Conservation (phyloP, 2,113 vertebrate species). For the Pandion haliaetus region DNA sequence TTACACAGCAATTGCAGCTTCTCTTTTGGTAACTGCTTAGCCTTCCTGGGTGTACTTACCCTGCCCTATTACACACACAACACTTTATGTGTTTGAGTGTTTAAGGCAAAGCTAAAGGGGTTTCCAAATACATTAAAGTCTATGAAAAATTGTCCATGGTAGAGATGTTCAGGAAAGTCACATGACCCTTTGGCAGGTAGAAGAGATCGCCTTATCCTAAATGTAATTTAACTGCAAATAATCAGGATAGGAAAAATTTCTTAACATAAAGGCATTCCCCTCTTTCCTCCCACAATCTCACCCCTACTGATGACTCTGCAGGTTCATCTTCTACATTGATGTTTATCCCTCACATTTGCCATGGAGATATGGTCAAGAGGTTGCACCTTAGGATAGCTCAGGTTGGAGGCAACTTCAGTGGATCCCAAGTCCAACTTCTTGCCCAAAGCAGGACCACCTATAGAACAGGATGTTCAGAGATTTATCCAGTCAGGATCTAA, state of each 20-base stretch:
- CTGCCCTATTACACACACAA: background rate
- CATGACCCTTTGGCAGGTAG: background rate
- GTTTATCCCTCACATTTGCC: background rate
- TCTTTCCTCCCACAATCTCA: background rate
- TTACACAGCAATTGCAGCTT: background rate
- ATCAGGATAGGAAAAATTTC: background rate
- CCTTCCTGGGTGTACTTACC: background rate
- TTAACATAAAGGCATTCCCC: background rate
- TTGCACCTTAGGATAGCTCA: background rate
- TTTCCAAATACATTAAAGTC: background rate
- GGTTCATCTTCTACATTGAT: rapidly evolving
- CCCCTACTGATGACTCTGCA: background rate
- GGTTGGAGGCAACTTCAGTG: background rate
- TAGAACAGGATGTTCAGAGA: background rate
- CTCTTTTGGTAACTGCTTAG: background rate
- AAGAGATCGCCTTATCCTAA: background rate
- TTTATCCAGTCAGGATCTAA: background rate
- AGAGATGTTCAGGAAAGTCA: background rate
- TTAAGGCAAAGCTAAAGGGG: background rate
- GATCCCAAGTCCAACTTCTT: background rate
- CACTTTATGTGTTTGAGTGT: background rate
- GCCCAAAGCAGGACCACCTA: background rate
- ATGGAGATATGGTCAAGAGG: background rate
- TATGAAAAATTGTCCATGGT: background rate
- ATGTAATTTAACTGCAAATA: background rate